A percentile compares a stretch with the other conserved stretches of the same genome.
Evolutionary conservation across 2,888 invertebrate species (phyloP).

Genomic region (Aphelenchoides bicaudatus): DNA sequence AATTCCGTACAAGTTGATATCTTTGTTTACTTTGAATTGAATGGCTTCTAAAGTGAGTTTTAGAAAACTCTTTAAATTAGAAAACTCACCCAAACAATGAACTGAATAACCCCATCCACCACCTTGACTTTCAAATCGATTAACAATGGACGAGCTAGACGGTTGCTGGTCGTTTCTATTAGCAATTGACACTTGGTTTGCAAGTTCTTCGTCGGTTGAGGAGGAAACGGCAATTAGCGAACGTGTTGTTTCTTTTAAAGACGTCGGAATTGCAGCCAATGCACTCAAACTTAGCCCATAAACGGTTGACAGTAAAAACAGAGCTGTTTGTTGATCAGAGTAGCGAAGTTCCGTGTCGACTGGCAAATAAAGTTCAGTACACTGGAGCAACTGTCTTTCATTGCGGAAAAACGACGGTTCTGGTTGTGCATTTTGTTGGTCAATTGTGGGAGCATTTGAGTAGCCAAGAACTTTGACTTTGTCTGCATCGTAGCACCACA

Average conservation of each 20-base stretch:
- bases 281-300: conserved; percentile 26
- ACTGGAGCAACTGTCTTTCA: conserved; percentile 27
- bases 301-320: conserved; percentile 30
- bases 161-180: conserved; percentile 74
- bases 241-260: not conserved
- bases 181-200: conserved; percentile 61
- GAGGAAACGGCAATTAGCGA: conserved; percentile 10
- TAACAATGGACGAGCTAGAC: not conserved
- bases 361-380: conserved; percentile 32
- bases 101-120: conserved; percentile 97
- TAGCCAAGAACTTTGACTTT: conserved; percentile 40
- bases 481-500: conserved; percentile 75
- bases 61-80: no score
- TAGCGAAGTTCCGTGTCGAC: conserved; percentile 23
- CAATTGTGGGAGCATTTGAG: conserved; percentile 16
- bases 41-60: conserved; percentile 93
- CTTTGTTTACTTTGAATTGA: conserved; percentile 86
- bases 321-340: conserved; percentile 31
- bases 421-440: not conserved
- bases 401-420: conserved; percentile 24
- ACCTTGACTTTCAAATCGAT: conserved; percentile 66
- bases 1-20: conserved; percentile 82
- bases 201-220: not conserved
- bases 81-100: no score
- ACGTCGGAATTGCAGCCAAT: conserved; percentile 12